Percentiles rank a stretch among this genome's conserved stretches.
phyloP scores from a whole-genome alignment of 2,888 invertebrate genomes.

The Onchidella celtica region DNA sequence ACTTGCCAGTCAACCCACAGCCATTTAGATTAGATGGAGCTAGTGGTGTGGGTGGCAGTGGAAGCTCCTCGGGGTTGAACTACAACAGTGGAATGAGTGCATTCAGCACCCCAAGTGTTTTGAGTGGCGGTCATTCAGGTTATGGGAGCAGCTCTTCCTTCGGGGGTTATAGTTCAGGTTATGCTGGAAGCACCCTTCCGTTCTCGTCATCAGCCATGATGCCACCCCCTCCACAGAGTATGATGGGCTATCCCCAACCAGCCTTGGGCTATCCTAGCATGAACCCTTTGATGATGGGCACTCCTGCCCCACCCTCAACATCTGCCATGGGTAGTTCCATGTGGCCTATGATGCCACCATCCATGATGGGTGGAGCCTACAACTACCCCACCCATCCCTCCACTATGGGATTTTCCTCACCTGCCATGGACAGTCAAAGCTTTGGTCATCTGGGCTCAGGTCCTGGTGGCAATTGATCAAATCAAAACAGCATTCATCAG shows the following conservation, averaged over 20 bases:
- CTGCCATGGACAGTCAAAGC: conserved; percentile 38
- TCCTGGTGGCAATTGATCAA: conserved; percentile 14
- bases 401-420: conserved; percentile 24
- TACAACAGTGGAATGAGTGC: conserved; percentile 49
- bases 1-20: conserved; percentile 37
- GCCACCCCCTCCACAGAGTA: conserved; percentile 42
- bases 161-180: conserved; percentile 41
- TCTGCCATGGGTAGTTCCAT: conserved; percentile 23
- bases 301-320: conserved; percentile 22
- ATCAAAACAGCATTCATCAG: no score
- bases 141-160: conserved; percentile 36
- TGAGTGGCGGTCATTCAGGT: neutral
- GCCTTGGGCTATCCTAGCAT: conserved; percentile 43
- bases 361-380: conserved; percentile 63
- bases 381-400: conserved; percentile 55
- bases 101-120: conserved; percentile 36
- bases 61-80: conserved; percentile 28
- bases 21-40: conserved; percentile 40
- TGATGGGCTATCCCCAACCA: conserved; percentile 50
- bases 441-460: conserved; percentile 39
- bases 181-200: conserved; percentile 10
- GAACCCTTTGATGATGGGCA: conserved; percentile 49
- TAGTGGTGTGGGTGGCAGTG: conserved; percentile 27
- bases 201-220: conserved; percentile 25
- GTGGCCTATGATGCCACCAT: conserved; percentile 61